Conservation (phyloP, 2,888 invertebrate genomes). For the Proisotoma minuta region DNA sequence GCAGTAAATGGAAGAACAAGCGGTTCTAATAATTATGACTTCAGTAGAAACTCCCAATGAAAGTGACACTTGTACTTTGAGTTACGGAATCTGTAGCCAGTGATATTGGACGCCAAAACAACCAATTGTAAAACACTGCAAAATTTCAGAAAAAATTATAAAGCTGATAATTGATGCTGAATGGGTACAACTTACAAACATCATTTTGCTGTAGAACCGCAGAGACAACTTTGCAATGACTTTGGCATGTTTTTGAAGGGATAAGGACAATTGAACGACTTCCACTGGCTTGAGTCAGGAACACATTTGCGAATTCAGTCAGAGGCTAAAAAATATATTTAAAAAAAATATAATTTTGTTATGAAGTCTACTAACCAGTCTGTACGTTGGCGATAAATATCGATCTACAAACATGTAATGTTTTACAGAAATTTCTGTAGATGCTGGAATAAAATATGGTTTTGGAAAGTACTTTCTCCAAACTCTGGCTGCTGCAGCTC, state of each 20-base stretch:
- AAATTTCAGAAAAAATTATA: conserved; percentile 50
- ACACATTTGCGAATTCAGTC: conserved; percentile 76
- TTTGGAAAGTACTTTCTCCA: conserved; percentile 68
- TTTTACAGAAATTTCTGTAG: conserved; percentile 58
- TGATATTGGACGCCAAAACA: conserved; percentile 72
- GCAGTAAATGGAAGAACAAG: too few relatives aligned
- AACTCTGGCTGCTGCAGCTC: conserved; percentile 67
- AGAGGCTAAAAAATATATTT: conserved; percentile 57
- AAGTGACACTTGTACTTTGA: conserved; percentile 59
- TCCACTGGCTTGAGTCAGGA: conserved; percentile 69
- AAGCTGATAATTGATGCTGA: conserved; percentile 20
- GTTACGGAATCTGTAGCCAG: conserved; percentile 58
- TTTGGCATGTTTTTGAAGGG: conserved; percentile 71
- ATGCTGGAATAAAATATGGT: conserved; percentile 59
- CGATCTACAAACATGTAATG: conserved; percentile 72
- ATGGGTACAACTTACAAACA: conserved; percentile 63
- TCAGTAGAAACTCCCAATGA: conserved; percentile 69
- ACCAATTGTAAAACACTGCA: conserved; percentile 79
- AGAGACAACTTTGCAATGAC: conserved; percentile 66
- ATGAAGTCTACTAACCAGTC: conserved; percentile 53
- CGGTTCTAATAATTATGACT: conserved; percentile 2
- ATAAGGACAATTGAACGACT: conserved; percentile 65
- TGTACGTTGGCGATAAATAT: conserved; percentile 61
- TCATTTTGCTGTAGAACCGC: conserved; percentile 65
- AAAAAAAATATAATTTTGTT: background rate